Conservation (phyloP, 2,797 vertebrate genomes). For the Pelodytes ibericus region DNA sequence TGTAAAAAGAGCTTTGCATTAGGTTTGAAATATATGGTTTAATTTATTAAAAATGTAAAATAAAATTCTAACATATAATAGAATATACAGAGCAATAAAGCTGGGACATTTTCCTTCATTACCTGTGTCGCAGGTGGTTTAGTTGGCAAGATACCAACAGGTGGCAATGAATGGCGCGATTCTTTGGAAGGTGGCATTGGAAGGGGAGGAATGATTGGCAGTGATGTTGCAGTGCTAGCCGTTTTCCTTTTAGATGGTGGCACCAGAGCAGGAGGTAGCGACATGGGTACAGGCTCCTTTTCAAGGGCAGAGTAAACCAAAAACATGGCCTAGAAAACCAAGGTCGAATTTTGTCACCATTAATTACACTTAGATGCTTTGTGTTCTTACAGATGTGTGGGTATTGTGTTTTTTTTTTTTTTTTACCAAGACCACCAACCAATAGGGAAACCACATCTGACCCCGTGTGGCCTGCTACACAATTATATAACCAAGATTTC, state of each 20-base stretch:
- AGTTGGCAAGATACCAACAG: constrained; percentile 80
- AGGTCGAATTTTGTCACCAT: constrained; percentile 32
- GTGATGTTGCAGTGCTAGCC: constrained; percentile 73
- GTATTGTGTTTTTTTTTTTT: too few species aligned
- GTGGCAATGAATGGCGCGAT: constrained; percentile 77
- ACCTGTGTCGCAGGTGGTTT: constrained; percentile 81
- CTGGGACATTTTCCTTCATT: constrained; percentile 19
- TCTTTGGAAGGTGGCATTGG: constrained; percentile 85
- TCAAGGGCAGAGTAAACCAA: constrained; percentile 97
- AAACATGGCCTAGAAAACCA: constrained; percentile 89
- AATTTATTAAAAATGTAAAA: too few species aligned
- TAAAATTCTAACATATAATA: too few species aligned
- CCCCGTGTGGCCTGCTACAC: too few species aligned
- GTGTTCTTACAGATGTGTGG: too few species aligned
- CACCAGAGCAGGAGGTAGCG: constrained; percentile 87
- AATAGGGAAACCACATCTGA: too few species aligned
- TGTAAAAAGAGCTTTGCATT: too few species aligned
- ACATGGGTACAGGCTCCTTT: constrained; percentile 94
- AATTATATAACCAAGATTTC: too few species aligned
- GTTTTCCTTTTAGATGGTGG: constrained; percentile 96
- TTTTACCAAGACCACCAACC: too few species aligned
- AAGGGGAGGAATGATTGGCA: constrained; percentile 82
- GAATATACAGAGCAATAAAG: too few species aligned
- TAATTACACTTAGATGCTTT: too few species aligned
- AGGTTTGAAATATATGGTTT: too few species aligned